Percentiles rank a stretch among this genome's conserved stretches.
Evolutionary conservation across 2,113 vertebrate genomes (phyloP).

Genomic region (Mastomys natalensis): DNA sequence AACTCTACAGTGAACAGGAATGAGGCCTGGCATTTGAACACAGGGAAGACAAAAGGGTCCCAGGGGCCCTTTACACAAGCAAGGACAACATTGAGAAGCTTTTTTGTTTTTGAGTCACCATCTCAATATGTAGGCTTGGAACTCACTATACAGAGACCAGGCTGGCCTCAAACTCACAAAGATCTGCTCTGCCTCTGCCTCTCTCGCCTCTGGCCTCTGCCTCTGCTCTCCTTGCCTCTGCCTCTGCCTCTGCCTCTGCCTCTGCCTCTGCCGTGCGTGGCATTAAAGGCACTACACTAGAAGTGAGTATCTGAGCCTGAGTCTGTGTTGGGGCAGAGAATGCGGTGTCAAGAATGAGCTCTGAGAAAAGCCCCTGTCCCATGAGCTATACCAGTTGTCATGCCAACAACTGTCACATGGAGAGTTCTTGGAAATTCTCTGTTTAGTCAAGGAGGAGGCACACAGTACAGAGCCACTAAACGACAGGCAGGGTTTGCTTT

Average conservation of each 20-base stretch:
- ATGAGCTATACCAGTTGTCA: neutral
- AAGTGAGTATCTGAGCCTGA: neutral
- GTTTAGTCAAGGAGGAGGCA: slow-evolving; percentile 50
- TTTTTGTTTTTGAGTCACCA: neutral
- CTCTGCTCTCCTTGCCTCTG: no score
- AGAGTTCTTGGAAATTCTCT: slow-evolving; percentile 51
- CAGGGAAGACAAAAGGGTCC: neutral
- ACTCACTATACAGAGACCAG: neutral
- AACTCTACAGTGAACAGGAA: neutral
- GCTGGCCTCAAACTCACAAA: neutral
- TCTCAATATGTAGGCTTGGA: neutral
- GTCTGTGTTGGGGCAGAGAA: neutral
- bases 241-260: no score
- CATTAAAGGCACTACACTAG: neutral
- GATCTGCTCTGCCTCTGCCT: neutral
- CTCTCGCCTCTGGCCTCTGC: no score
- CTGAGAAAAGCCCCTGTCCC: slow-evolving; percentile 14
- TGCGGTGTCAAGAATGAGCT: neutral
- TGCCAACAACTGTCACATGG: slow-evolving; percentile 5
- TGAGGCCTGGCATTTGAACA: neutral
- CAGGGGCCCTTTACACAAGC: no score
- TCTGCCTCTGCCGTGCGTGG: neutral
- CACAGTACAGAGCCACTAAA: slow-evolving; percentile 42
- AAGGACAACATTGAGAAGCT: neutral
- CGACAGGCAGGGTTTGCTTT: neutral